Evolutionary conservation across 2,113 vertebrate species (phyloP).

Genomic region (Colinus virginianus): DNA sequence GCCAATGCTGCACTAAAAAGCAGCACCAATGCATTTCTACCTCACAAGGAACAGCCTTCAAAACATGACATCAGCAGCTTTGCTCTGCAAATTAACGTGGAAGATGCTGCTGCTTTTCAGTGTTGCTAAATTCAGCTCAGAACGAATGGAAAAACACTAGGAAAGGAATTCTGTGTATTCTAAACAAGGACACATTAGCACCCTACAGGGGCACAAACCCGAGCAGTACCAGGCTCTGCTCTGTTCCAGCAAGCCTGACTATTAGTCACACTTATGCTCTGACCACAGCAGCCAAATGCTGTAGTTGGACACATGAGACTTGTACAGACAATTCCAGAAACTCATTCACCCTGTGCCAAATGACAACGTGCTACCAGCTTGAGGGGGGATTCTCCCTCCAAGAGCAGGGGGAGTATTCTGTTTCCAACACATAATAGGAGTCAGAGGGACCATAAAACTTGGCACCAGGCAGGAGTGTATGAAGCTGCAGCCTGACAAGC

Average conservation of each 20-base stretch:
- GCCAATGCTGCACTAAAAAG: background rate
- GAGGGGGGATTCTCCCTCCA: background rate
- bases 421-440: background rate
- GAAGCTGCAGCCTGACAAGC: rapidly evolving
- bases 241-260: conserved; percentile 14
- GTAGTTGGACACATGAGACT: background rate
- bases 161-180: background rate
- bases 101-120: background rate
- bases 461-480: background rate
- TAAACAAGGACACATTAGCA: background rate
- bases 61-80: conserved; percentile 9
- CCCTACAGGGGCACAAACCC: background rate
- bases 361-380: background rate
- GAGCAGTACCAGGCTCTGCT: background rate
- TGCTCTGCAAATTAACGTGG: background rate
- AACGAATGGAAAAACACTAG: background rate
- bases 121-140: background rate
- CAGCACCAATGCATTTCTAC: background rate
- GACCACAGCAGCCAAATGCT: background rate
- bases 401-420: background rate
- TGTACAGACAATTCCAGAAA: conserved; percentile 1
- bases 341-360: conserved; percentile 8
- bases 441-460: rapidly evolving
- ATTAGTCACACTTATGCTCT: background rate
- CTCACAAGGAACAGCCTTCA: background rate